phyloP scores from a whole-genome alignment of 2,888 invertebrate species.

The Thalpophila matura region DNA sequence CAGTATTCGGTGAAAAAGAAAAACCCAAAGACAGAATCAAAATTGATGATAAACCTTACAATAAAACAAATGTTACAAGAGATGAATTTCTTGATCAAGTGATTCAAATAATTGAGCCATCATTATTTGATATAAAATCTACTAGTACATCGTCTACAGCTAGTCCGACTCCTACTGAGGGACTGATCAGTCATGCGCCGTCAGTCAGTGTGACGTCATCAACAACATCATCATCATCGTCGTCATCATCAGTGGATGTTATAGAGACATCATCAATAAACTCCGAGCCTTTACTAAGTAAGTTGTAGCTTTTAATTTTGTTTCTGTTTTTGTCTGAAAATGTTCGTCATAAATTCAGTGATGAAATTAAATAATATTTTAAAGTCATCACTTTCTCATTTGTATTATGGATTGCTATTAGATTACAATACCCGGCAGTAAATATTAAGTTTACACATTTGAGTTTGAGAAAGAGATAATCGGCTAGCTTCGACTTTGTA shows the following conservation, averaged over 20 bases:
- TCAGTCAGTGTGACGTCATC: slow-evolving; percentile 61
- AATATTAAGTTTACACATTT: too few species aligned
- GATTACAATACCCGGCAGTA: too few species aligned
- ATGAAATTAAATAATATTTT: too few species aligned
- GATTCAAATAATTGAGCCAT: slow-evolving; percentile 79
- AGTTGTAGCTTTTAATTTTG: slow-evolving; percentile 61
- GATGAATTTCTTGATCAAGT: slow-evolving; percentile 73
- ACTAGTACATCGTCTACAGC: slow-evolving; percentile 64
- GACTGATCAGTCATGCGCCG: slow-evolving; percentile 72
- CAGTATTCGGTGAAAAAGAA: slow-evolving; percentile 73
- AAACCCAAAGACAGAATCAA: slow-evolving; percentile 76
- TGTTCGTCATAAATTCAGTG: too few species aligned
- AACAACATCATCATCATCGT: slow-evolving; percentile 27
- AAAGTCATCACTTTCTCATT: too few species aligned
- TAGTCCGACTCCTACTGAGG: slow-evolving; percentile 82
- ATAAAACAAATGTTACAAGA: slow-evolving; percentile 69
- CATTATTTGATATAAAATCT: slow-evolving; percentile 71
- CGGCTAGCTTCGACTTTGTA: too few species aligned
- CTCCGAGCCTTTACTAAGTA: slow-evolving; percentile 79
- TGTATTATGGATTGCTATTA: too few species aligned
- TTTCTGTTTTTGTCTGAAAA: neutral
- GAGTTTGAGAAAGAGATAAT: too few species aligned
- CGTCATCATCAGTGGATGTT: slow-evolving; percentile 20
- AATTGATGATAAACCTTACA: slow-evolving; percentile 73
- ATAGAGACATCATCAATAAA: slow-evolving; percentile 81